These are phyloP conservation scores for Diglossa brunneiventris DNA, from an alignment of 2,113 vertebrate species.

Conservation along the genomic window DNA sequence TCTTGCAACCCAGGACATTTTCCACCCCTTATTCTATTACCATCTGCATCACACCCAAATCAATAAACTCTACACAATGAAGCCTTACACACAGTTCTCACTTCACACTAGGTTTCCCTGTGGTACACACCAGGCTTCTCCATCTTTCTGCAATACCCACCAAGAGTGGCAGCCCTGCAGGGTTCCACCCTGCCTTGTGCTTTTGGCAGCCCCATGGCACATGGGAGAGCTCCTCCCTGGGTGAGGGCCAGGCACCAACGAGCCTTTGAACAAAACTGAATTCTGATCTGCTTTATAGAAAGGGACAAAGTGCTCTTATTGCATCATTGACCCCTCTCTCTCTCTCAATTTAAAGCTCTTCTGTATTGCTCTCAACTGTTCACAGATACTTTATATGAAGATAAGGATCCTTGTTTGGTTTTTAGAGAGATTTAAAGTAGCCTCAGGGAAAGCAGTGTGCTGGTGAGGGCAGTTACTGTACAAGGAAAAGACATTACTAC, in stretches of 20 bases:
- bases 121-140: background rate
- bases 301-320: background rate
- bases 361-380: background rate
- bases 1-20: background rate
- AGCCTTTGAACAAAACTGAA: background rate
- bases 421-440: constrained; percentile 39
- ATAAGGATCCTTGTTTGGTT: constrained; percentile 22
- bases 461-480: constrained; percentile 1
- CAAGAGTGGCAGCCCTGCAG: background rate
- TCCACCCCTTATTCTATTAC: background rate
- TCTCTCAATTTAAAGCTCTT: background rate
- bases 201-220: background rate
- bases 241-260: background rate
- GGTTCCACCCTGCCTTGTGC: background rate
- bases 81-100: background rate
- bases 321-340: background rate
- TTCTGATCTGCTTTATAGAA: background rate
- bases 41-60: background rate
- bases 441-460: background rate
- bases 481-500: background rate
- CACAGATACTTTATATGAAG: constrained; percentile 7
- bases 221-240: background rate
- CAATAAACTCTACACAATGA: background rate
- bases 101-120: background rate
- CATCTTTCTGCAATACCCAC: background rate